Evolutionary conservation across 2,888 invertebrate genomes (phyloP), one percentile per base, ranked within the genome.

Genomic region (Theristus sp.): DNA sequence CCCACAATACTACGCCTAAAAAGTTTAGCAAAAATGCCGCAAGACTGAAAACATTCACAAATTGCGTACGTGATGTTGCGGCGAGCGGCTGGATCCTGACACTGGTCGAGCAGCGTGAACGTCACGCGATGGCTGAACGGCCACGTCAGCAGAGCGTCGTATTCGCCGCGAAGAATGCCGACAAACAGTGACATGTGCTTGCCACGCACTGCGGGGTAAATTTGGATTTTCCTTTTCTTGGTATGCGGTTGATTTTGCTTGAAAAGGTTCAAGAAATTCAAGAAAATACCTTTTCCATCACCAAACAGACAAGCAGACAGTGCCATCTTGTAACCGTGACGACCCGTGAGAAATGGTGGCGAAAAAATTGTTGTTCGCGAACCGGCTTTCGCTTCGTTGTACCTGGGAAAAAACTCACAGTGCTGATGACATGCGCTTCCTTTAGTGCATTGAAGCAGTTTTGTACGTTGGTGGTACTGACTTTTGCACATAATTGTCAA

Each of bases 131-230:
- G 88, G 1, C 86, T 83, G 77, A 94, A 94, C 0, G 94, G 93
- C 94, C 94, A 94, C 69, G 88, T 84, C 13, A 93, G 81, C 0
- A 93, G 80, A 0, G 89, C 88, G 76, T 94, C 93, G 75, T 88
- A 93, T 72, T 94, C 93, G 1, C 94, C 93, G 0, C 88, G 89
- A 25, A 93, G 78, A 66, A 94, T 85, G 76, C 90, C 89, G 69
- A 93, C 89, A 79, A 91, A 94, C 52, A 91, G 84, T 0, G 91
- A 91, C 71, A 94, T 83, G 76, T 89, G 90, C 61, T 85, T 84
- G 25, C 86, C 85, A 75, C 67, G 66, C 20, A 62, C 67, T 66
- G 53, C 52, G 63, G 38, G 6, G 38, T 38, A 38, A 38, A 17
- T 17, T 38, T 38, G 38, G 38, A 6, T 38, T 38, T 6, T 38